Conservation (phyloP, 2,113 vertebrate species). For the Macaca fascicularis region DNA sequence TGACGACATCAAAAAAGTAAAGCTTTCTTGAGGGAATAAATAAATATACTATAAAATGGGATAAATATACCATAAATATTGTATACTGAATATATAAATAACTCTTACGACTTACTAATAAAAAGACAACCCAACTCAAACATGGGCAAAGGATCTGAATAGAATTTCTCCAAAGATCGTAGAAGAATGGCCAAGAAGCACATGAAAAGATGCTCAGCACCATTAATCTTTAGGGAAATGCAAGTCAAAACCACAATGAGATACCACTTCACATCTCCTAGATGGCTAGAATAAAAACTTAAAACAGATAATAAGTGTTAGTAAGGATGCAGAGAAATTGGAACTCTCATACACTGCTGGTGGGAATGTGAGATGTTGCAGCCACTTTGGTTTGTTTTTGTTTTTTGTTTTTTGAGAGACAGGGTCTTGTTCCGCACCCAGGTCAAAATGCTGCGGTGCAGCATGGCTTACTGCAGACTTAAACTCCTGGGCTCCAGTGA, state of each 20-base stretch:
- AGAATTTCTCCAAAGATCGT: not conserved
- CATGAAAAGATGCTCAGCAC: not conserved
- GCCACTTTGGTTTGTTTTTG: not conserved
- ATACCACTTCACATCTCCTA: not conserved
- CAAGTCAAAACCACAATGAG: not conserved
- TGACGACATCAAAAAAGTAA: not conserved
- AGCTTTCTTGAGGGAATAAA: no score
- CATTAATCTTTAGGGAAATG: not conserved
- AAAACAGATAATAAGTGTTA: not conserved
- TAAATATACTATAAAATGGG: not conserved
- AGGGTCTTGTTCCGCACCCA: no score
- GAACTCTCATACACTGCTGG: not conserved
- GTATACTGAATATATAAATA: not conserved
- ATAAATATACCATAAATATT: not conserved
- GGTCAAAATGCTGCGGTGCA: fast-evolving
- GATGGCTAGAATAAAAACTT: not conserved
- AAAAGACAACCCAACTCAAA: not conserved
- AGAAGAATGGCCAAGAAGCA: not conserved
- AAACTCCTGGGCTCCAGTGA: no score
- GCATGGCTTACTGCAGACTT: no score
- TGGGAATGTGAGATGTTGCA: not conserved
- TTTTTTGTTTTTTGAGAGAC: no score
- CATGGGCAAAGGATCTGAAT: not conserved
- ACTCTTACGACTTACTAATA: not conserved
- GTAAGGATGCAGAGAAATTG: not conserved